Evolutionary conservation across 1,140 invertebrate species (phyloP), one percentile per base, ranked within the genome.

Genomic region (Saxidomus purpurata): DNA sequence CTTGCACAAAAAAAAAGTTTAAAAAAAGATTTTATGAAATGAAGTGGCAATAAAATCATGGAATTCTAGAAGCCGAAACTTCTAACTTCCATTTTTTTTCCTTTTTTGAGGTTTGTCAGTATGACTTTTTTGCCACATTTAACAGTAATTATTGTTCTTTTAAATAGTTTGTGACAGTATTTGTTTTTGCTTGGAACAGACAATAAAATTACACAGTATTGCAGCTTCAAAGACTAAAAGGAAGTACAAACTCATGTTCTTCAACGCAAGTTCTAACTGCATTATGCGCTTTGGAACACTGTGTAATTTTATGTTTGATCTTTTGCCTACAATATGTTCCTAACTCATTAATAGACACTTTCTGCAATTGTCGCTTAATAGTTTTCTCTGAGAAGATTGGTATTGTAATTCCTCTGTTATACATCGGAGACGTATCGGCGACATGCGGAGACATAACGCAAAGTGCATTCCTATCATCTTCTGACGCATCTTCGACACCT

Each of bases 311-410:
- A 2, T 25, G 19, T 63, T n/a, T 63, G 59, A 63, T 63, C 25
- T 63, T 63, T 63, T 63, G 11, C 36, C 67, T 71, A 71, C 67
- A 71, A 40, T 36, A 71, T 71, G 34, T 15, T 71, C 67, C 17
- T 40, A 38, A 40, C 28, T 40, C 67, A 71, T 71, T 71, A 71
- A 71, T 71, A 71, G 67, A 36, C 34, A 71, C 67, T 38, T 71
- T 40, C 36, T 19, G 36, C 36, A 71, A 71, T 71, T 71, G 38
- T 71, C 67, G 1, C 59, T 1, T 63, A 63, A n/a, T 28, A 55
- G 19, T 28, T 19, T n/a, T 19, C 25, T 28, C 4, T 6, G 59
- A 25, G 25, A 63, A 63, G 67, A 38, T 71, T 71, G 67, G 67
- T n/a, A 19, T 22, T 19, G 22, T 59, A 9, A 19, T 59, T 3